Evolutionary conservation across 2,888 invertebrate genomes (phyloP).

Genomic region (Cephalotes varians): DNA sequence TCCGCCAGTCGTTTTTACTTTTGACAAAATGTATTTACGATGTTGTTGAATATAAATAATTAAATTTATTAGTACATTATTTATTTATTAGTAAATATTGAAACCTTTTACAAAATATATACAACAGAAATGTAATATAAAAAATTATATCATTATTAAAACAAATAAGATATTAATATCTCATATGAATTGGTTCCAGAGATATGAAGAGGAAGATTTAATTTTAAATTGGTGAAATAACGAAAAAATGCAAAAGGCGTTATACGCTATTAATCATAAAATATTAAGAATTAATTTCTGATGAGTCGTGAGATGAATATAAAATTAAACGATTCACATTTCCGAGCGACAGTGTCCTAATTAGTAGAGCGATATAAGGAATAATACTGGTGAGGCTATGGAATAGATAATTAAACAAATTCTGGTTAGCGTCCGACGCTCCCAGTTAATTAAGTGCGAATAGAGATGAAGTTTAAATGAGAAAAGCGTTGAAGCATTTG

Average conservation of each 20-base stretch:
- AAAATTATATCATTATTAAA: background rate
- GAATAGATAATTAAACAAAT: constrained; percentile 68
- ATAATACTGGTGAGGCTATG: constrained; percentile 49
- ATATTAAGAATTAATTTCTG: constrained; percentile 32
- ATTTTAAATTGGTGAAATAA: background rate
- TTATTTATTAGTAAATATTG: background rate
- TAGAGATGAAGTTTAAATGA: constrained; percentile 66
- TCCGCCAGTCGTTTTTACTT: background rate
- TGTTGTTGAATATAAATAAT: no score
- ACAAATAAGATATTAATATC: background rate
- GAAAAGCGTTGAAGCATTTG: constrained; percentile 65
- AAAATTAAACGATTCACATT: constrained; percentile 44
- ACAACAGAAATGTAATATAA: background rate
- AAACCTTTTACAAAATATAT: background rate
- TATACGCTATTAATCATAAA: background rate
- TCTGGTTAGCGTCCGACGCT: constrained; percentile 57
- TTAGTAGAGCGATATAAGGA: constrained; percentile 42
- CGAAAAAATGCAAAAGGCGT: background rate
- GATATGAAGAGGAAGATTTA: background rate
- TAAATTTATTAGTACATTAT: no score
- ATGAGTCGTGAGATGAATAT: constrained; percentile 1
- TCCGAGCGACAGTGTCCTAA: background rate
- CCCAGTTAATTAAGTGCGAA: constrained; percentile 67
- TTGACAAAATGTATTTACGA: background rate
- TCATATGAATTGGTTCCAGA: background rate